Base-by-base conservation (phyloP, 2,113 vertebrate species). In the Gorilla gorilla region DNA sequence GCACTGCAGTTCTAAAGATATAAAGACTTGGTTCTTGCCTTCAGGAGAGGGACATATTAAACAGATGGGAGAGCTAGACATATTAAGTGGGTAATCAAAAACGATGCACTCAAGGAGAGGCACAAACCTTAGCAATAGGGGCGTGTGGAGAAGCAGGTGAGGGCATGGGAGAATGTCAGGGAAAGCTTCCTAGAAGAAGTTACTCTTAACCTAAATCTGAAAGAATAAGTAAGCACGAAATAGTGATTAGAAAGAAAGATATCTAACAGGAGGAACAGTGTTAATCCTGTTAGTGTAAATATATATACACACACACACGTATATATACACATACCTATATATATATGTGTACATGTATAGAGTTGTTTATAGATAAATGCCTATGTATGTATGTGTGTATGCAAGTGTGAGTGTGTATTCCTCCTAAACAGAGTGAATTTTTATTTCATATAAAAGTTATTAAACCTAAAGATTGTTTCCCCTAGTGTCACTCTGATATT, bases 51-150 rank as follows among this genome's bases (percentile, higher is more conserved):
- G 8, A 50, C 2, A 45, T 55, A 88, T 43, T 79, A 94, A 93
- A 17, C 6, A 88, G n/a, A 82, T 30, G 30, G 10, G 2, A 90
- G 50, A 38, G 7, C 22, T 50, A 45, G 3, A 22, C 5, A 27
- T 80, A 55, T 90, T 75, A 87, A 95, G 61, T 45, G 73, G 59
- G 72, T n/a, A 75, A 80, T 64, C 43, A 96, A 93, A 76, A 13
- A 59, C 16, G 27, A 0, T 13, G 4, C 40, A 25, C 30, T 68
- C 43, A 30, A 79, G 27, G 30, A 93, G 6, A 91, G 22, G 18
- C n/a, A 73, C 4, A 50, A 30, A 66, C 7, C 64, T 68, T n/a
- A 25, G 48, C 38, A 40, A 11, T 75, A 11, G 22, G 14, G 72
- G 0, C 72, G 1, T 72, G 10, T 25, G 73, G 70, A 89, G 22